Evolutionary conservation across 2,113 vertebrate genomes (phyloP), one percentile per base, ranked within the genome.

Genomic region (Phalacrocorax aristotelis): DNA sequence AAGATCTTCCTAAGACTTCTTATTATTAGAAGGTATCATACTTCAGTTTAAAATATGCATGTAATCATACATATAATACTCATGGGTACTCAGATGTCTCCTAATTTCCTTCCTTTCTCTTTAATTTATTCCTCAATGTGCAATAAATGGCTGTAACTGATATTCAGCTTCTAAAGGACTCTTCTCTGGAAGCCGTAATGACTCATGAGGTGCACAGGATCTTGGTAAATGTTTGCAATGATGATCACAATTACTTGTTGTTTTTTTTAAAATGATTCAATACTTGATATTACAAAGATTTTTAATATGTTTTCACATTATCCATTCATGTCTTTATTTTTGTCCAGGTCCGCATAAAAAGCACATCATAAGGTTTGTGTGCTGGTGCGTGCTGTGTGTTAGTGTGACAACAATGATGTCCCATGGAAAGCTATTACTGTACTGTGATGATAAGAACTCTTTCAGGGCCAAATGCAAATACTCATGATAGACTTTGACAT

Each of bases 1-100:
- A 72, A 64, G 30, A 68, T 65, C 15, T 64, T 88, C 38, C 38
- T 76, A 72, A 64, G 20, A 38, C 3, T 11, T 90, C 11, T 75
- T 93, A 68, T 68, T 90, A 68, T 89, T 90, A 88, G 64, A 97
- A 97, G 21, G 34, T 76, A 72, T 87, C 91, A 91, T 77, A 76
- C 69, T 92, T 94, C 72, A 90, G 58, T 76, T 91, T 95, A 90
- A 97, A 97, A 79, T 57, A 74, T 10, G 27, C 25, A 66, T 48
- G 7, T 61, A 76, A 65, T 69, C 65, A 64, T 15, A 58, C 6
- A 44, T 80, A 7, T 19, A 87, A 40, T 62, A 78, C 19, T 70
- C n/a, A 38, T 5, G 9, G 5, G 46, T 77, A 61, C 46, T 68
- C 46, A 75, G 26, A 57, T 29, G 13, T 42, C 51, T 85, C 15